phyloP scores from a whole-genome alignment of 2,797 vertebrate species.

The Vireo griseus region DNA sequence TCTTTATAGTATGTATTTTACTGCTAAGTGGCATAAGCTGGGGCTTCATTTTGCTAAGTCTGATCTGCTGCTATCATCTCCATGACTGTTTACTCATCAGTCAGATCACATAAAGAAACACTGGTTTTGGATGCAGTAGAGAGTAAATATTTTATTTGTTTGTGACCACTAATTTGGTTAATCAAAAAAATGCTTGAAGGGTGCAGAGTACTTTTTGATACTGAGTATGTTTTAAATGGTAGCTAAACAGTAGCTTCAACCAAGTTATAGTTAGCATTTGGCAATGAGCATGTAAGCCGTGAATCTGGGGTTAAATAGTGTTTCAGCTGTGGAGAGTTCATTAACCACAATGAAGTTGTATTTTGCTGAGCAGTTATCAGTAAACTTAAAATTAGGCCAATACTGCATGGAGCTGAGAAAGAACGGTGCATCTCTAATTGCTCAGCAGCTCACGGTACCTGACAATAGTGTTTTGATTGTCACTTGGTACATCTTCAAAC shows the following conservation, averaged over 20 bases:
- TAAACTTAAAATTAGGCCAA: not conserved
- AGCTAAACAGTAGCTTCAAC: not conserved
- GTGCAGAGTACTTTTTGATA: not conserved
- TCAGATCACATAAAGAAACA: not conserved
- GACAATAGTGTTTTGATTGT: not conserved
- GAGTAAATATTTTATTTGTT: conserved; percentile 5
- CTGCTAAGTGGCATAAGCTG: not conserved
- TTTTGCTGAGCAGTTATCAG: not conserved
- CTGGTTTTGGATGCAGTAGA: not conserved
- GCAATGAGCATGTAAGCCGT: fast-evolving
- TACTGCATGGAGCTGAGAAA: not conserved
- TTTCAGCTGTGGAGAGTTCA: not conserved
- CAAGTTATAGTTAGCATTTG: not conserved
- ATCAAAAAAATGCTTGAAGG: not conserved
- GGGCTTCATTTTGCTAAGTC: not conserved
- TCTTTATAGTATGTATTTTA: not conserved
- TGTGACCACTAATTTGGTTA: not conserved
- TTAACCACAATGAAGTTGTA: not conserved
- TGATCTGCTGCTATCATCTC: not conserved
- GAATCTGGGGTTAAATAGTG: not conserved
- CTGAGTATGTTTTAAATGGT: not conserved
- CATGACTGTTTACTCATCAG: not conserved
- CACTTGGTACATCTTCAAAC: not conserved
- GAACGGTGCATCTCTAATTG: not conserved
- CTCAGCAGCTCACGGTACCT: not conserved